Evolutionary conservation across 2,113 vertebrate genomes (phyloP), one percentile per base, ranked within the genome.

Genomic region (Alligator mississippiensis): DNA sequence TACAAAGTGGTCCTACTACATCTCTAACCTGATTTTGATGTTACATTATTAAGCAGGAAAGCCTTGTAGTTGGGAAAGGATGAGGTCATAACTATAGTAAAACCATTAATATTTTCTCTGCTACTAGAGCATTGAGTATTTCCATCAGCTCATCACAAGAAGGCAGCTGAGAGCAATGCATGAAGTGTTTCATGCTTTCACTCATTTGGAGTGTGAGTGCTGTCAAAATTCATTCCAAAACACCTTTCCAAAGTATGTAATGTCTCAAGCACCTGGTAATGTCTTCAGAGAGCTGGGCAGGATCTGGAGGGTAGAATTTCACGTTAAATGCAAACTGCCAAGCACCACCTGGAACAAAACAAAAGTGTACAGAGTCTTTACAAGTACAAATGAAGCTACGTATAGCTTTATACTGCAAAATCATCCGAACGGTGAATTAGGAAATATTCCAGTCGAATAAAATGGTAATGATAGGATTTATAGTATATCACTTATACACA

Each of bases 291-390:
- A 99, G 98, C 96, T 99, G 99, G 74, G 99, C 96, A 27, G 99
- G 99, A 91, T 99, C 99, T 82, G 99, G 99, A 84, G 99, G 99
- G 96, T 99, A 99, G 98, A 99, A 99, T 97, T 99, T 99, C 77
- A 99, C 99, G 92, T 99, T 99, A 97, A 99, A 99, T 38, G 98
- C 98, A 97, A 99, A 99, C 96, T 98, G 99, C 99, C 99, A 99
- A 97, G 98, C 98, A 87, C 98, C 99, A 98, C 97, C 99, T 99
- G 97, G 15, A 93, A 94, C 94, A 94, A 96, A 70, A 87, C 5
- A 96, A 16, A 97, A 5, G 17, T 63, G 93, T 30, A 91, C 24
- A 87, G 91, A 85, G 38, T n/a, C 59, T 21, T 54, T n/a, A 30
- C 9, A 76, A 89, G 57, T 25, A 13, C 54, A 84, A 87, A 89